These are phyloP conservation scores for Melieria omissa DNA, from an alignment of 2,888 invertebrate genomes.

Conservation along the genomic window DNA sequence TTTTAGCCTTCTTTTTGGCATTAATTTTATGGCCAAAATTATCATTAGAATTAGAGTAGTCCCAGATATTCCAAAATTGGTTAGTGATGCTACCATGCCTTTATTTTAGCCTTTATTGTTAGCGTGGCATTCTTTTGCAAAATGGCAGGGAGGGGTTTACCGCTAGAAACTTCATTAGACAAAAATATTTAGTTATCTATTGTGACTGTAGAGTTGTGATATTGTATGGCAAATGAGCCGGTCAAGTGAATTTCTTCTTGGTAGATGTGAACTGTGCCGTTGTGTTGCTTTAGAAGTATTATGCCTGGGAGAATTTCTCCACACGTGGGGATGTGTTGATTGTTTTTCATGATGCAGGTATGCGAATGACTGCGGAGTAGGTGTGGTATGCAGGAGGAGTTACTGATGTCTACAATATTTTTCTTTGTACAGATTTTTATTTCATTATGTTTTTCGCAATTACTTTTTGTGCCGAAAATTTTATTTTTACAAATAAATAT, in stretches of 20 bases:
- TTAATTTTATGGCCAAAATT: no score
- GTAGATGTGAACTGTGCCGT: background rate
- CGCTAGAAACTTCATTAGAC: background rate
- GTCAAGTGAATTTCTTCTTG: background rate
- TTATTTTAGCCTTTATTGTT: background rate
- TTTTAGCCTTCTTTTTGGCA: no score
- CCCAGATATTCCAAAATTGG: background rate
- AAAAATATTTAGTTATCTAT: background rate
- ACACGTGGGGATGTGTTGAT: conserved; percentile 25
- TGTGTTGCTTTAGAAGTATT: conserved; percentile 39
- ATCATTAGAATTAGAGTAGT: no score
- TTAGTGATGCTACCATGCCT: background rate
- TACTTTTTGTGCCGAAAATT: background rate
- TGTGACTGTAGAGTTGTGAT: background rate
- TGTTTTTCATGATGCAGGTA: background rate
- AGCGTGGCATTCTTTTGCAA: no score
- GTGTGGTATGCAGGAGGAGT: background rate
- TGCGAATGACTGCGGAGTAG: background rate
- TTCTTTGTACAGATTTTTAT: no score
- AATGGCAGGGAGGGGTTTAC: no score
- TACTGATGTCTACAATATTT: conserved; percentile 1
- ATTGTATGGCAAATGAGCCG: background rate
- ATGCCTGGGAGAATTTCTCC: conserved; percentile 36
- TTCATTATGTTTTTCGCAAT: conserved; percentile 1
- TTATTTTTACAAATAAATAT: background rate